Percentiles rank a stretch among this genome's conserved stretches.
phyloP scores from a whole-genome alignment of 2,113 vertebrate species.

The Himantopus leucocephalus region DNA sequence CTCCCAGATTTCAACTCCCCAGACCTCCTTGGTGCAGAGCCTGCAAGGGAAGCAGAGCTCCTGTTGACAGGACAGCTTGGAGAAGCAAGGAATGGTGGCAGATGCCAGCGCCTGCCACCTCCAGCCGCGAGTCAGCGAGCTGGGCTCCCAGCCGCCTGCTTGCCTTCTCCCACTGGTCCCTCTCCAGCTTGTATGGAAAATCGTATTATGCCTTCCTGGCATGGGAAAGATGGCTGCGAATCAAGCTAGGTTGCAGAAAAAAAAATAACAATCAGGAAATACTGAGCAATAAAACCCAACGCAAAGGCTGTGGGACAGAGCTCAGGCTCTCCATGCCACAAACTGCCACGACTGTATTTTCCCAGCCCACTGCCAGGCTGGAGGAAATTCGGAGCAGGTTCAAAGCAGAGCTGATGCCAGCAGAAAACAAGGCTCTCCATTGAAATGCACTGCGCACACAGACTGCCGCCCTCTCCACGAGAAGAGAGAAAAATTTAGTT shows the following conservation, averaged over 20 bases:
- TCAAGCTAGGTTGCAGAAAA: not conserved
- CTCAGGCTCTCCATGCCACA: not conserved
- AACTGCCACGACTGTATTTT: conserved; percentile 28
- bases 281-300: not conserved
- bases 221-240: not conserved
- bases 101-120: not conserved
- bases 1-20: not conserved
- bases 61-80: not conserved
- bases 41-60: not conserved
- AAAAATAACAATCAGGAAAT: not conserved
- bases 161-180: not conserved
- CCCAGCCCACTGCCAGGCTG: conserved; percentile 37
- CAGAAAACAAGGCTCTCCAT: conserved; percentile 30
- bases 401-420: conserved; percentile 22
- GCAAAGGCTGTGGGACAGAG: not conserved
- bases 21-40: not conserved
- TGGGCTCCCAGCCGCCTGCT: not conserved
- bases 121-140: not conserved
- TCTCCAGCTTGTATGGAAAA: not conserved
- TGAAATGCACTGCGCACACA: not conserved
- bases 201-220: not conserved
- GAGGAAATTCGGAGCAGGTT: conserved; percentile 20
- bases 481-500: not conserved
- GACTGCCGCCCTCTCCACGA: rapidly evolving
- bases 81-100: rapidly evolving